phyloP scores from a whole-genome alignment of 2,797 vertebrate species.

The Darevskia nairensis region DNA sequence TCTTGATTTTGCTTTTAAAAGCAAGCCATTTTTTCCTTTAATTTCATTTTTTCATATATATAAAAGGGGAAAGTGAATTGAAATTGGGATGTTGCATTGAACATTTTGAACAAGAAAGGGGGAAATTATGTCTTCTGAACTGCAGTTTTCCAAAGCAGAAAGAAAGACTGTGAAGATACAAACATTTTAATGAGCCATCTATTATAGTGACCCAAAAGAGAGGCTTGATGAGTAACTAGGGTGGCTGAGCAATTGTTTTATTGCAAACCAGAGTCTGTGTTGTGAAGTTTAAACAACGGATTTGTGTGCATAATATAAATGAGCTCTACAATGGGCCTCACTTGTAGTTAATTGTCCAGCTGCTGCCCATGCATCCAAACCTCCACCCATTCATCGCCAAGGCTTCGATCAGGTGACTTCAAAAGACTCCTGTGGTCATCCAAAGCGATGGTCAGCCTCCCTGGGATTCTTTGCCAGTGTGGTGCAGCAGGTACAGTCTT shows the following conservation, averaged over 20 bases:
- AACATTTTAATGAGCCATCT: slow-evolving; percentile 14
- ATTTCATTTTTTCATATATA: not conserved
- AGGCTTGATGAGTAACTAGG: not conserved
- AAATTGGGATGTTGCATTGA: not conserved
- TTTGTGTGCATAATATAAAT: not conserved
- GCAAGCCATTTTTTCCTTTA: not conserved
- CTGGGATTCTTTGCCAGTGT: not conserved
- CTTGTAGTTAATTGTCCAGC: not conserved
- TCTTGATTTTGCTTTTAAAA: slow-evolving; percentile 18
- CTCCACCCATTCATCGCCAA: too few relatives aligned
- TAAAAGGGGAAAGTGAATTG: not conserved
- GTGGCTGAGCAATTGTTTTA: too few relatives aligned
- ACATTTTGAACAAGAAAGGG: not conserved
- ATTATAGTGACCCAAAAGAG: not conserved
- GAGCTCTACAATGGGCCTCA: not conserved
- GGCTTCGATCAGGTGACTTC: too few relatives aligned
- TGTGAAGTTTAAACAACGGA: not conserved
- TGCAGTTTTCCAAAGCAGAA: slow-evolving; percentile 2
- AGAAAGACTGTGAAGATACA: slow-evolving; percentile 15
- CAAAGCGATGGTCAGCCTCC: not conserved
- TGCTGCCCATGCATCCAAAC: not conserved
- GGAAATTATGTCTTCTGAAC: slow-evolving; percentile 1
- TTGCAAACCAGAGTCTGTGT: not conserved
- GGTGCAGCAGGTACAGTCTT: not conserved
- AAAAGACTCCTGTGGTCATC: not conserved